These are phyloP conservation scores for Drosophila longiperda DNA, from an alignment of 2,888 invertebrate genomes.

Conservation along the genomic window DNA sequence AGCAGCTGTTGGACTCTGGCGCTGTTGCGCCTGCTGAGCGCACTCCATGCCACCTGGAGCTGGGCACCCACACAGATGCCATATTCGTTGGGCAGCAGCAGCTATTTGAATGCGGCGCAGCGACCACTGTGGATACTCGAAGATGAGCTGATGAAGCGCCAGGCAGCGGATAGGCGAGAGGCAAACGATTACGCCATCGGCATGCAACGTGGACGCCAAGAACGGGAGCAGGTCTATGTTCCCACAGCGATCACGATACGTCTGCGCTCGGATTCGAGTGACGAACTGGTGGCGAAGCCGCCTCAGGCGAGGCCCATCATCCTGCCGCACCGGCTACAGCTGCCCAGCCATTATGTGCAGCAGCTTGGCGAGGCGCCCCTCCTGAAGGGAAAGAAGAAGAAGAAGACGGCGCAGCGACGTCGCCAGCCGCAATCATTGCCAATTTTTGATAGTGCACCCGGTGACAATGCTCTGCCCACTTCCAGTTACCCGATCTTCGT, in stretches of 20 bases:
- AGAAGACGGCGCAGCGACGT: constrained; percentile 28
- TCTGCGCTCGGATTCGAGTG: constrained; percentile 1
- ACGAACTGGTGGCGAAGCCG: background rate
- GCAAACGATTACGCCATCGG: constrained; percentile 22
- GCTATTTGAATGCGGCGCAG: constrained; percentile 63
- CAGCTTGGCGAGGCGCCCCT: background rate
- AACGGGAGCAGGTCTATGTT: constrained; percentile 4
- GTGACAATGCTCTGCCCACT: constrained; percentile 50
- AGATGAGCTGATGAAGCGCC: constrained; percentile 64
- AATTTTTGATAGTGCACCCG: constrained; percentile 73
- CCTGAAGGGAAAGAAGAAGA: background rate
- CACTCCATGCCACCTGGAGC: constrained; percentile 23
- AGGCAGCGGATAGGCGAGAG: constrained; percentile 32
- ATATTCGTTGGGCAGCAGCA: constrained; percentile 24
- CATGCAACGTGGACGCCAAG: constrained; percentile 8
- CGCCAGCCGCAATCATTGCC: constrained; percentile 57
- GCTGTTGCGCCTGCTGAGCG: constrained; percentile 36
- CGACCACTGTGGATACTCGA: constrained; percentile 82
- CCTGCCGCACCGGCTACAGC: constrained; percentile 46
- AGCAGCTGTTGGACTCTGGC: constrained; percentile 44
- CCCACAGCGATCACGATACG: constrained; percentile 32
- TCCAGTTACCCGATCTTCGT: constrained; percentile 73
- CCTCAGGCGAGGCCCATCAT: constrained; percentile 1
- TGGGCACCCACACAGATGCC: constrained; percentile 28
- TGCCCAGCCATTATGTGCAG: constrained; percentile 72